These are phyloP conservation scores for Pollenia griseotomentosa DNA, from an alignment of 2,888 invertebrate species.

Conservation along the genomic window DNA sequence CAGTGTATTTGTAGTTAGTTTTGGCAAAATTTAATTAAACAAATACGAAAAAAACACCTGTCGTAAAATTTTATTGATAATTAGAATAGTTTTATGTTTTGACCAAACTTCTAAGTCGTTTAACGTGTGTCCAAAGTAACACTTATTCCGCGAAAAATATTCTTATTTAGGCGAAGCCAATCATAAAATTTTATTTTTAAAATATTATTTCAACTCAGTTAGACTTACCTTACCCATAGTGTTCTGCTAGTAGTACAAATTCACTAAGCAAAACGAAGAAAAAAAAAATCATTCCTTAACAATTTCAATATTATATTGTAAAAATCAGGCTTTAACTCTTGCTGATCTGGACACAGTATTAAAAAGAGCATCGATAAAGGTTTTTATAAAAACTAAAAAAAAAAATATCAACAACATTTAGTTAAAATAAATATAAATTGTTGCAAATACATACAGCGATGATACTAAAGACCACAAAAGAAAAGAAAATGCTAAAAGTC, in stretches of 20 bases:
- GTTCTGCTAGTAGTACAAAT: not conserved
- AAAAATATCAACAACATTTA: constrained; percentile 72
- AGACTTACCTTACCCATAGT: constrained; percentile 26
- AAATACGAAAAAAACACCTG: no score
- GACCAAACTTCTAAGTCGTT: no score
- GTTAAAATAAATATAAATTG: constrained; percentile 72
- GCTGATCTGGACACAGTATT: constrained; percentile 79
- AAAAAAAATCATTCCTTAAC: constrained; percentile 16
- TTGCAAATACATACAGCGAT: constrained; percentile 68
- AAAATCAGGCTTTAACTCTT: constrained; percentile 74
- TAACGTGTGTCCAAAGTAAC: no score
- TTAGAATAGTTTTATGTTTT: no score
- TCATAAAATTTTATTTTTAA: no score
- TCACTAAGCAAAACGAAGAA: constrained; percentile 60
- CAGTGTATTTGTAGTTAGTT: no score
- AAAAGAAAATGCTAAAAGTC: not conserved
- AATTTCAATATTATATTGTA: constrained; percentile 69
- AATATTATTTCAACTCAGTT: not conserved
- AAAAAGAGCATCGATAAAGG: constrained; percentile 45
- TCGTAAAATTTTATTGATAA: no score
- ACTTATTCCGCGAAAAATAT: no score
- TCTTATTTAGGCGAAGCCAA: no score
- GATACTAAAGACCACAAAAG: constrained; percentile 62
- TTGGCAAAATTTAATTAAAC: no score
- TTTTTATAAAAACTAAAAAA: constrained; percentile 15